These are phyloP conservation scores for Trileptium ribeirensis DNA, from an alignment of 2,888 invertebrate species.

Conservation along the genomic window DNA sequence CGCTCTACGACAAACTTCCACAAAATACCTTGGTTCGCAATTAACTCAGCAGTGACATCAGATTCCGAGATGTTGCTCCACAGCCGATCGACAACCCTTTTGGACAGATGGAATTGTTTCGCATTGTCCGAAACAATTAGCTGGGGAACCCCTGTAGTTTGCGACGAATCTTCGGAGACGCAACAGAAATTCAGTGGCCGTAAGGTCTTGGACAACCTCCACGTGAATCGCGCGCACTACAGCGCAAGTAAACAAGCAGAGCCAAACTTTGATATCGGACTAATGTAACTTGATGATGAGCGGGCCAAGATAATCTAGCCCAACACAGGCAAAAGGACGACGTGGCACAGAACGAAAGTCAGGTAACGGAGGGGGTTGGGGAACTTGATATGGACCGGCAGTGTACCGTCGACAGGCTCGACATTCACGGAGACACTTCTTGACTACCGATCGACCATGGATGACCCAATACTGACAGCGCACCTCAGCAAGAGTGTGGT, in stretches of 20 bases:
- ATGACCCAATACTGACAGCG: conserved; percentile 14
- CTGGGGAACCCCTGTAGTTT: conserved; percentile 7
- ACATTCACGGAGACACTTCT: neutral
- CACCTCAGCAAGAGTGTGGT: conserved; percentile 5
- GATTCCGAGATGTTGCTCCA: neutral
- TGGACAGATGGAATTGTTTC: conserved; percentile 4
- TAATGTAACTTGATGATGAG: conserved; percentile 40
- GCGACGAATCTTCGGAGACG: conserved; percentile 40
- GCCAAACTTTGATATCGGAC: conserved; percentile 43
- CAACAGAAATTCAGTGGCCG: conserved; percentile 44
- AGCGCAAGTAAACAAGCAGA: conserved; percentile 52
- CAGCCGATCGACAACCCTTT: neutral
- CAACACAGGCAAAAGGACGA: conserved; percentile 9
- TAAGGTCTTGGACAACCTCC: conserved; percentile 46
- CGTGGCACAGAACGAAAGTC: neutral
- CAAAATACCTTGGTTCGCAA: neutral
- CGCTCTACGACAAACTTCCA: conserved; percentile 16
- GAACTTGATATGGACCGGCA: conserved; percentile 13
- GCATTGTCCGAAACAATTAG: conserved; percentile 16
- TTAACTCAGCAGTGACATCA: neutral
- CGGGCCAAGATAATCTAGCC: conserved; percentile 16
- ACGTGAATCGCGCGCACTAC: conserved; percentile 50
- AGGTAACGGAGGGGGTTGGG: conserved; percentile 2
- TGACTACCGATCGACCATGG: conserved; percentile 13
- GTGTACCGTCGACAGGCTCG: neutral